Evolutionary conservation across 1,140 invertebrate genomes (phyloP).

Genomic region (Lordiphosa collinella): DNA sequence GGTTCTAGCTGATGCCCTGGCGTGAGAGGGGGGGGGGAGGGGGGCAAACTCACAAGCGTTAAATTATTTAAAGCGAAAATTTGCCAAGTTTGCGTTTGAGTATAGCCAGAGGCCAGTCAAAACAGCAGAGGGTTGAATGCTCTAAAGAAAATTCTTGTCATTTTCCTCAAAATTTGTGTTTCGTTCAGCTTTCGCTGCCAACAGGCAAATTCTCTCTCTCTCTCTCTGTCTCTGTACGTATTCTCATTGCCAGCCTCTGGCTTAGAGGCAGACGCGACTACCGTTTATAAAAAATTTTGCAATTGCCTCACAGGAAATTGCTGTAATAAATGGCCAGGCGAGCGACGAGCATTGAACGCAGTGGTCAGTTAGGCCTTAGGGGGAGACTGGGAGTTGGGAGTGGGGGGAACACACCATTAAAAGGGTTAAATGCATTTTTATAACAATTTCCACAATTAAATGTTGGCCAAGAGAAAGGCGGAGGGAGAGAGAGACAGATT

Average conservation of each 20-base stretch:
- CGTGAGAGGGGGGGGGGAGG: neutral
- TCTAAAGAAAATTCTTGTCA: neutral
- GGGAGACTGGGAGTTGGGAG: no score
- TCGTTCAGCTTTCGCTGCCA: slow-evolving; percentile 16
- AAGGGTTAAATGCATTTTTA: slow-evolving; percentile 63
- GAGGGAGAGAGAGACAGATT: neutral
- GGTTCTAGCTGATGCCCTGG: neutral
- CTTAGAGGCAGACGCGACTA: slow-evolving; percentile 46
- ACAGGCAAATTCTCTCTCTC: slow-evolving; percentile 16
- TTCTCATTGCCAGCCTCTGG: neutral
- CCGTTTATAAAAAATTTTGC: slow-evolving; percentile 64
- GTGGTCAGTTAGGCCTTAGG: slow-evolving; percentile 3
- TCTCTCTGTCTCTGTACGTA: neutral
- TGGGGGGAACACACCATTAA: slow-evolving; percentile 18
- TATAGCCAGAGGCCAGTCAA: slow-evolving; percentile 1
- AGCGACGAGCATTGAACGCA: slow-evolving; percentile 2
- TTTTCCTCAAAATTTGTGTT: neutral
- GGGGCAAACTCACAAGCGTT: slow-evolving; percentile 1
- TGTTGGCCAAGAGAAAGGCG: slow-evolving; percentile 17
- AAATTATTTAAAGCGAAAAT: slow-evolving; percentile 12
- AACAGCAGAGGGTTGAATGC: neutral
- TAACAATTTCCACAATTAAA: slow-evolving; percentile 67
- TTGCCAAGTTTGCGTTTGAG: slow-evolving; percentile 4
- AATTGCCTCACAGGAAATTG: slow-evolving; percentile 71
- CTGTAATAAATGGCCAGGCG: slow-evolving; percentile 57